phyloP scores from a whole-genome alignment of 2,888 invertebrate genomes.

The Macropis europaea region DNA sequence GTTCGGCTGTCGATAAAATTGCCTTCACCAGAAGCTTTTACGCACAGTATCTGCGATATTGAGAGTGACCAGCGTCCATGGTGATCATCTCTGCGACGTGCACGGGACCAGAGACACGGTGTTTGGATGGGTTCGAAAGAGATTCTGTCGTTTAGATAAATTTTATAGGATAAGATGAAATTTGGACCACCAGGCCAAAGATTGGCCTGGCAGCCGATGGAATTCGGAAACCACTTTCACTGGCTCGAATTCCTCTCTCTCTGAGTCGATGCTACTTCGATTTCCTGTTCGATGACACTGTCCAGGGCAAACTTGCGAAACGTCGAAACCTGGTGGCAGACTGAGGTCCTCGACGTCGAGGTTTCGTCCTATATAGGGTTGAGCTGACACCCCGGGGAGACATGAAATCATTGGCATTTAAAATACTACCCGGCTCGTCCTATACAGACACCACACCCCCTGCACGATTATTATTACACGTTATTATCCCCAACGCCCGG shows the following conservation, averaged over 20 bases:
- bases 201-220: constrained; percentile 19
- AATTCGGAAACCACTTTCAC: constrained; percentile 67
- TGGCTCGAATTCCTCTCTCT: constrained; percentile 31
- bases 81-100: constrained; percentile 70
- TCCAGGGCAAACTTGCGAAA: constrained; percentile 18
- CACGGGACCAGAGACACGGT: not conserved
- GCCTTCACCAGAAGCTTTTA: constrained; percentile 27
- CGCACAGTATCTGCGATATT: constrained; percentile 74
- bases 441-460: constrained; percentile 33
- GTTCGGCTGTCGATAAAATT: not conserved
- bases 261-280: not conserved
- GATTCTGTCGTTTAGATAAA: not conserved
- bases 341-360: constrained; percentile 60
- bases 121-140: not conserved
- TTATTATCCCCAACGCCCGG: constrained; percentile 56
- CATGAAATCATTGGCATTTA: constrained; percentile 79
- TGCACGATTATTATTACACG: constrained; percentile 56
- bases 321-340: constrained; percentile 51
- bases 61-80: constrained; percentile 71
- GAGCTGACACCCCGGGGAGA: constrained; percentile 68
- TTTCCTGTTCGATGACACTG: constrained; percentile 7
- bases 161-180: constrained; percentile 9
- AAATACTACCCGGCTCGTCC: constrained; percentile 69
- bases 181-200: constrained; percentile 20
- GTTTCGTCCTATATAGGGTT: constrained; percentile 70